These are phyloP conservation scores for Periplaneta americana DNA, from an alignment of 1,140 invertebrate species.

Conservation along the genomic window DNA sequence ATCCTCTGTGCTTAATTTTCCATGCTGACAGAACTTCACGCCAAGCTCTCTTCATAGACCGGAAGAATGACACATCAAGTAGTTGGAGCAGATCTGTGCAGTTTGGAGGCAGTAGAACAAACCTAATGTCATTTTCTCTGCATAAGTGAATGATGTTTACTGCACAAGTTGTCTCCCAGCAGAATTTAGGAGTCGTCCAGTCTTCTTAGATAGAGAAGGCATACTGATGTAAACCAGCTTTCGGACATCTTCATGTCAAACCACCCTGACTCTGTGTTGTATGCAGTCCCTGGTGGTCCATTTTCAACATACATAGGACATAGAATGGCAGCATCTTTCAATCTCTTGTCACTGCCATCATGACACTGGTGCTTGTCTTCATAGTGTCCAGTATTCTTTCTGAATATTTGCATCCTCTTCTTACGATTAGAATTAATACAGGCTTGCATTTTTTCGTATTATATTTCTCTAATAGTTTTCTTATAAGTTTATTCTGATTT, in stretches of 20 bases:
- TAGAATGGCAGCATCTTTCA: constrained; percentile 27
- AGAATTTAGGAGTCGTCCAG: constrained; percentile 28
- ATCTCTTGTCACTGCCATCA: constrained; percentile 29
- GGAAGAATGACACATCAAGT: too few species aligned
- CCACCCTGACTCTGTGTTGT: constrained; percentile 27
- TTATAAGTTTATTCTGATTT: too few species aligned
- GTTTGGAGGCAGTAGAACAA: too few species aligned
- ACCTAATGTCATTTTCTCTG: too few species aligned
- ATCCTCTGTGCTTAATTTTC: too few species aligned
- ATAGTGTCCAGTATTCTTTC: constrained; percentile 28
- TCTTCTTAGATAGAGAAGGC: constrained; percentile 26
- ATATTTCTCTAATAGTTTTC: too few species aligned
- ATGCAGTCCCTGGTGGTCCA: constrained; percentile 21
- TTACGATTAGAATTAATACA: constrained; percentile 27
- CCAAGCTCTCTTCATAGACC: too few species aligned
- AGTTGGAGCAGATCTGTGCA: too few species aligned
- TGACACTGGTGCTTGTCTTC: constrained; percentile 29
- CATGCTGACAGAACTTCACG: too few species aligned
- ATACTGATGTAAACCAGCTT: constrained; percentile 26
- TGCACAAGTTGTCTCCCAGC: constrained; percentile 18
- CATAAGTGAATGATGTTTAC: too few species aligned
- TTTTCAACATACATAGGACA: constrained; percentile 31
- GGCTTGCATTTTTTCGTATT: too few species aligned
- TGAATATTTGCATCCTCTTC: constrained; percentile 31
- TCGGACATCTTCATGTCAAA: constrained; percentile 30